phyloP scores from a whole-genome alignment of 1,140 invertebrate species.

The Halictus rubicundus region DNA sequence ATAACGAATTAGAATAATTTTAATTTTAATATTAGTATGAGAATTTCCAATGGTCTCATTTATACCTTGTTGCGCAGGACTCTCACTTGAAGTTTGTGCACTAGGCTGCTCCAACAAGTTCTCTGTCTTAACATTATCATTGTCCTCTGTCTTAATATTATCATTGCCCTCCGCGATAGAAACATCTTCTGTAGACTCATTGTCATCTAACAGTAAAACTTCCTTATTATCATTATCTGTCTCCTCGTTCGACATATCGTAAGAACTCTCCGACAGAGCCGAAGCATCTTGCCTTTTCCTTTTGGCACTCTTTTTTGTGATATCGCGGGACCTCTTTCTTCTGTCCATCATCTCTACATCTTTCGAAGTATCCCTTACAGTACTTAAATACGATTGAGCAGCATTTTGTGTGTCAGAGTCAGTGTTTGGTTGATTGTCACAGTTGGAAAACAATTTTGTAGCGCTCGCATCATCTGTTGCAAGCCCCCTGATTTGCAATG shows the following conservation, averaged over 20 bases:
- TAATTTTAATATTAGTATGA: not conserved
- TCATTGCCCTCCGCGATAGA: constrained; percentile 8
- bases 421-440: not conserved
- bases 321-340: constrained; percentile 28
- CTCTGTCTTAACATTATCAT: not conserved
- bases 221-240: constrained; percentile 17
- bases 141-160: not conserved
- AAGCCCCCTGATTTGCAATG: constrained; percentile 91
- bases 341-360: constrained; percentile 15
- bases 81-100: constrained; percentile 23
- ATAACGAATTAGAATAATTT: not conserved
- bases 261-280: not conserved
- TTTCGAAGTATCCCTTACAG: constrained; percentile 7
- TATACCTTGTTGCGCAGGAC: constrained; percentile 36
- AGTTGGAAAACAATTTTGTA: constrained; percentile 3
- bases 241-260: not conserved
- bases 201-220: constrained; percentile 19
- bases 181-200: constrained; percentile 26
- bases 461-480: constrained; percentile 35
- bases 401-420: constrained; percentile 1
- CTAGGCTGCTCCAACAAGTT: not conserved
- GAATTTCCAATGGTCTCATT: not conserved
- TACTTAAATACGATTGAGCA: constrained; percentile 16
- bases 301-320: constrained; percentile 23
- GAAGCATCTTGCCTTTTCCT: constrained; percentile 31